Conservation (phyloP, 1,140 invertebrate genomes). For the Hetaerina americana region DNA sequence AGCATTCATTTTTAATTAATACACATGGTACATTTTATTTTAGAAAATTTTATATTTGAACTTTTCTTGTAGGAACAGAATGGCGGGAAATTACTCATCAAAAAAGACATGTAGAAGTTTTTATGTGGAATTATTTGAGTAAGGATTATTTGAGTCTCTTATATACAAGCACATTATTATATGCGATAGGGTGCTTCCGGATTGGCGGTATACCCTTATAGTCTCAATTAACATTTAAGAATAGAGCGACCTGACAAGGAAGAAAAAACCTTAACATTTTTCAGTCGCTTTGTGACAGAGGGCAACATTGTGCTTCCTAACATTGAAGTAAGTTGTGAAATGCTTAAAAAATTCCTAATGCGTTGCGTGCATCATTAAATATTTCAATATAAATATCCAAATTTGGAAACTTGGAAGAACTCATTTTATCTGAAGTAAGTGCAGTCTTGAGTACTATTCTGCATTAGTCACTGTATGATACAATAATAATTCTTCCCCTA, state of each 20-base stretch:
- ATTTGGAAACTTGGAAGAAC: too few relatives aligned
- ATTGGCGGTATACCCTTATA: neutral
- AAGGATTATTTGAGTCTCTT: neutral
- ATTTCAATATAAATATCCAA: too few relatives aligned
- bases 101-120: neutral
- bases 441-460: too few relatives aligned
- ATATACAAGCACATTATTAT: neutral
- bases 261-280: too few relatives aligned
- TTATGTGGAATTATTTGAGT: neutral
- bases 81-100: neutral
- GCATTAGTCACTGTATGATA: too few relatives aligned
- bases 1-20: neutral
- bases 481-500: too few relatives aligned
- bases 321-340: neutral
- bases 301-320: neutral
- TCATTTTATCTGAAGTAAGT: too few relatives aligned
- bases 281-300: neutral
- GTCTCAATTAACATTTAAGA: neutral
- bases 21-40: neutral
- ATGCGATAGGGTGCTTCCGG: neutral
- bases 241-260: neutral
- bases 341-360: neutral
- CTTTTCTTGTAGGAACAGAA: neutral
- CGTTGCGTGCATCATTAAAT: too few relatives aligned
- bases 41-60: neutral